These are phyloP conservation scores for Microcebus tavaratra DNA, from an alignment of 2,113 vertebrate genomes.

Conservation along the genomic window DNA sequence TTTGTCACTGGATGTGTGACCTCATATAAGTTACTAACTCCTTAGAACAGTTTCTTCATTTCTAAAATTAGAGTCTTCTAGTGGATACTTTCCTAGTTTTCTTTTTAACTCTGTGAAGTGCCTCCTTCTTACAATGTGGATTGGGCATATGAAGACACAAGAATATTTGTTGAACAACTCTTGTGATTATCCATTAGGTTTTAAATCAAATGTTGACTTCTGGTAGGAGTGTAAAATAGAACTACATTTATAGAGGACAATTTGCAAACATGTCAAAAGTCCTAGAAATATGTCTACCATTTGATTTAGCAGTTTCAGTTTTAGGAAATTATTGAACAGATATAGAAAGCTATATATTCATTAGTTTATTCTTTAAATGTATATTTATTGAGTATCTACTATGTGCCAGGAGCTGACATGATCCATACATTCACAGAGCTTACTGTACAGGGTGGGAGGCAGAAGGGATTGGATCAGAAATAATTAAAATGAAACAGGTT, in stretches of 20 bases:
- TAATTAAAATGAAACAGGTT: neutral
- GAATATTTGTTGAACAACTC: neutral
- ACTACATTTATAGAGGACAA: neutral
- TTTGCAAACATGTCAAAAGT: neutral
- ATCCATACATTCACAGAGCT: neutral
- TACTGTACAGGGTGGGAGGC: neutral
- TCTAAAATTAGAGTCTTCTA: neutral
- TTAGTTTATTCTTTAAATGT: neutral
- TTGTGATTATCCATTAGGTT: neutral
- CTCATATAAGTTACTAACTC: neutral
- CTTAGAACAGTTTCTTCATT: neutral
- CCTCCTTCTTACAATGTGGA: neutral
- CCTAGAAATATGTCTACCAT: neutral
- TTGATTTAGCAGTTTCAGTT: neutral
- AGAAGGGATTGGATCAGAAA: neutral
- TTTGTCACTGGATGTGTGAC: neutral
- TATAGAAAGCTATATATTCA: neutral
- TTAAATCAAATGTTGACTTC: conserved; percentile 17
- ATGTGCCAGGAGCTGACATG: neutral
- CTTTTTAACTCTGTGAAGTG: neutral
- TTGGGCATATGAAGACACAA: neutral
- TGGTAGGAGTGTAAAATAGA: neutral
- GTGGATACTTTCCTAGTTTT: neutral
- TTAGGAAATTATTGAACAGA: conserved; percentile 39
- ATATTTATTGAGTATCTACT: neutral